These are phyloP conservation scores for Lota lota DNA, from an alignment of 2,113 vertebrate species.

Conservation along the genomic window DNA sequence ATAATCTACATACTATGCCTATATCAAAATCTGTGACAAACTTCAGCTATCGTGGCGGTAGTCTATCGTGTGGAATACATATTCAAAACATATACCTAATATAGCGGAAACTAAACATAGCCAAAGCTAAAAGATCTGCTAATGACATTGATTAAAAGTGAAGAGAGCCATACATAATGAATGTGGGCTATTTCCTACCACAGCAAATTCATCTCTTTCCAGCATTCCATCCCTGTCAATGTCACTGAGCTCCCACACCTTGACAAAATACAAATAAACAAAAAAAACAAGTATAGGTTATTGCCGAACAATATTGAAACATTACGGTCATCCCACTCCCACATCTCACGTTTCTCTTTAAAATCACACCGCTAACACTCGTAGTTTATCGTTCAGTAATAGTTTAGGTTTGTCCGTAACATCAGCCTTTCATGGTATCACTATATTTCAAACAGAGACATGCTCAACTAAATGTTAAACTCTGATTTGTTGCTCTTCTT, in stretches of 20 bases:
- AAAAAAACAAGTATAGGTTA: conserved; percentile 1
- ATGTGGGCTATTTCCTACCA: conserved; percentile 77
- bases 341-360: no score
- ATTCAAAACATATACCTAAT: background rate
- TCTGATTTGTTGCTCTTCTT: conserved; percentile 35
- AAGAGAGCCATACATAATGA: background rate
- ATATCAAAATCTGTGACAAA: no score
- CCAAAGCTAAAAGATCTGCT: no score
- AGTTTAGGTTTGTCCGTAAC: background rate
- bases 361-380: no score
- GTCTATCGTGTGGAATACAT: no score
- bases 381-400: background rate
- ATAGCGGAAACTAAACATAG: background rate
- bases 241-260: conserved; percentile 99
- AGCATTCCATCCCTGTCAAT: conserved; percentile 96
- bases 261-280: conserved; percentile 27
- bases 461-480: background rate
- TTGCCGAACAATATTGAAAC: no score
- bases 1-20: no score
- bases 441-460: background rate
- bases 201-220: conserved; percentile 97
- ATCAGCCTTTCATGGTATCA: no score
- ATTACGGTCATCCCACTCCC: no score
- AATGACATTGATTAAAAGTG: background rate
- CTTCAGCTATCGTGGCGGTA: no score